Percentiles rank a stretch among this genome's conserved stretches.
phyloP scores from a whole-genome alignment of 2,888 invertebrate species.

The Conchocele bisecta region DNA sequence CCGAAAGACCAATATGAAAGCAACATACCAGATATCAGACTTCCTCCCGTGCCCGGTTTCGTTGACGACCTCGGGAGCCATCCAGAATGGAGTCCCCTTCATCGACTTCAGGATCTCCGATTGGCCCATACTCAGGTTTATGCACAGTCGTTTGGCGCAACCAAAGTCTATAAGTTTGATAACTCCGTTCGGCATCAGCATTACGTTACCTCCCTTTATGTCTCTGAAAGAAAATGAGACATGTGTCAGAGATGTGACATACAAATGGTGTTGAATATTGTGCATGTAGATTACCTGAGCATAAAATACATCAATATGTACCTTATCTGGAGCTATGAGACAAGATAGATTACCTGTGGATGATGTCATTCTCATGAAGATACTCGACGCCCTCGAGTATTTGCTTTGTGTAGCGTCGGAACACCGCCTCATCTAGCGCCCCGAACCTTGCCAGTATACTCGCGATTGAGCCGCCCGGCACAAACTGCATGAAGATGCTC shows the following conservation, averaged over 20 bases:
- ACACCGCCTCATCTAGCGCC: constrained; percentile 81
- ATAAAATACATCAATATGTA: too few relatives aligned
- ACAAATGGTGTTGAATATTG: too few relatives aligned
- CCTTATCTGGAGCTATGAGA: too few relatives aligned
- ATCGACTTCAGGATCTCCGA: constrained; percentile 81
- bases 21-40: constrained; percentile 82
- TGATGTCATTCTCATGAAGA: constrained; percentile 81
- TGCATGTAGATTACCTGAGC: too few relatives aligned
- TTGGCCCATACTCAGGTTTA: constrained; percentile 78
- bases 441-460: constrained; percentile 81
- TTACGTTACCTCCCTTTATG: constrained; percentile 83
- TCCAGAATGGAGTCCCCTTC: constrained; percentile 83
- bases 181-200: constrained; percentile 82
- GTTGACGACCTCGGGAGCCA: constrained; percentile 83
- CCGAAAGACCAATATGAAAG: not conserved
- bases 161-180: constrained; percentile 83
- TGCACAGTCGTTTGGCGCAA: constrained; percentile 82
- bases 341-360: constrained; percentile 83
- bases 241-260: too few relatives aligned
- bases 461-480: constrained; percentile 82
- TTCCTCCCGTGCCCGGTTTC: constrained; percentile 82
- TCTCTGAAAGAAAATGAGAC: constrained; percentile 79
- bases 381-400: constrained; percentile 83
- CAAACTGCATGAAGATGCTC: constrained; percentile 83
- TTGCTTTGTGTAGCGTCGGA: constrained; percentile 81